Percentiles rank a stretch among this genome's conserved stretches.
Conservation (phyloP, 2,888 invertebrate species). For the Melanophora roralis region DNA sequence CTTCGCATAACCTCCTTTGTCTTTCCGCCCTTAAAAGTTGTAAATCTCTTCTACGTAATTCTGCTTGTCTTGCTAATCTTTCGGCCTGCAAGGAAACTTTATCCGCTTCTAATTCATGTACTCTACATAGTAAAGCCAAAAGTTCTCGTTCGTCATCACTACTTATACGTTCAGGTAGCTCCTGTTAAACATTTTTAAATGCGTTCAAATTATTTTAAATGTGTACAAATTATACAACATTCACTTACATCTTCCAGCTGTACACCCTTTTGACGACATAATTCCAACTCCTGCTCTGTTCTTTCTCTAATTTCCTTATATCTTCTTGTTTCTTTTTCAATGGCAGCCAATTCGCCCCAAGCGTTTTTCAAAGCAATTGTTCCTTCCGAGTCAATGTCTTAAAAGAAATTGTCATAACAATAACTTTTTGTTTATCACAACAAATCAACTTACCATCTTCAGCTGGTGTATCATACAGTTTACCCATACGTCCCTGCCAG, state of each 20-base stretch:
- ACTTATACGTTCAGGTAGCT: constrained; percentile 89
- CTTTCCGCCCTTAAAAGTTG: constrained; percentile 89
- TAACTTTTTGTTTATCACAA: neutral
- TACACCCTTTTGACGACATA: constrained; percentile 86
- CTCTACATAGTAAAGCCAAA: constrained; percentile 88
- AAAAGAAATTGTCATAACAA: neutral
- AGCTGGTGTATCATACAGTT: constrained; percentile 76
- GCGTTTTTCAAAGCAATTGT: constrained; percentile 83
- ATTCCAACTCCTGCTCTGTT: constrained; percentile 89
- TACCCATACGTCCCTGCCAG: constrained; percentile 91
- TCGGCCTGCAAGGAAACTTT: constrained; percentile 92
- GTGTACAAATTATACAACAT: neutral
- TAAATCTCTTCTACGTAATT: constrained; percentile 89
- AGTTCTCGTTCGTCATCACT: constrained; percentile 95
- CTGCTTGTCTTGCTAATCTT: constrained; percentile 89
- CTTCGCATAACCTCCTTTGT: constrained; percentile 89
- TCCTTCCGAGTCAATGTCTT: constrained; percentile 76
- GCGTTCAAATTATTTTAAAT: neutral
- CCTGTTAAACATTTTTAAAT: constrained; percentile 76
- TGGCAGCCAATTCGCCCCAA: constrained; percentile 89
- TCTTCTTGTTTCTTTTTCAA: constrained; percentile 90
- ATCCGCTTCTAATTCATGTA: constrained; percentile 96
- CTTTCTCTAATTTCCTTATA: constrained; percentile 86
- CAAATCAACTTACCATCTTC: constrained; percentile 72
- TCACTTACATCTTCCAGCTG: constrained; percentile 87